Conservation (phyloP, 2,888 invertebrate genomes). For the Linnaemya vulpina region DNA sequence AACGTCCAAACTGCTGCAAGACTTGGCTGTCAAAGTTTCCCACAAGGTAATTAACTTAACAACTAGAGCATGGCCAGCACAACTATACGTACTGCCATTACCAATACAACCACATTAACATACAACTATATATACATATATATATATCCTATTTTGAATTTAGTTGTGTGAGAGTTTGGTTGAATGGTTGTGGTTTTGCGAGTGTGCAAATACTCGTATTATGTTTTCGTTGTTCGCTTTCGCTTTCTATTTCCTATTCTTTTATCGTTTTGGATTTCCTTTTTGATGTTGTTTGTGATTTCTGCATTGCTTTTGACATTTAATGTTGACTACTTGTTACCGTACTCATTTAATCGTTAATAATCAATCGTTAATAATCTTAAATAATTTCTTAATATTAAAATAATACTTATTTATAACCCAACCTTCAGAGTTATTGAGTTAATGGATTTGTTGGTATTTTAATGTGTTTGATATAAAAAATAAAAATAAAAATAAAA, state of each 20-base stretch:
- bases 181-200: background rate
- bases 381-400: background rate
- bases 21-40: conserved; percentile 98
- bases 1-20: conserved; percentile 93
- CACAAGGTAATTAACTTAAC: conserved; percentile 85
- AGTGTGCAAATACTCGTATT: conserved; percentile 48
- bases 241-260: conserved; percentile 29
- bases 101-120: conserved; percentile 29
- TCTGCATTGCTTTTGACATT: conserved; percentile 76
- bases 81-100: conserved; percentile 46
- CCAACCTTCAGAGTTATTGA: conserved; percentile 8
- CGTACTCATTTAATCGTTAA: conserved; percentile 45
- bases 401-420: conserved; percentile 2
- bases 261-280: conserved; percentile 81
- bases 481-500: too few species aligned
- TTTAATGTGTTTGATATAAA: conserved; percentile 3
- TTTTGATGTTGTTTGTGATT: conserved; percentile 83
- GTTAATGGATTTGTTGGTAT: conserved; percentile 27
- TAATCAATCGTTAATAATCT: conserved; percentile 47
- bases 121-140: conserved; percentile 1
- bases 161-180: conserved; percentile 5
- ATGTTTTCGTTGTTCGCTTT: conserved; percentile 73
- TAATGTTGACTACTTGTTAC: conserved; percentile 60
- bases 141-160: background rate
- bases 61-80: conserved; percentile 40